Evolutionary conservation across 2,888 invertebrate species (phyloP).

Genomic region (Aquatica leii): DNA sequence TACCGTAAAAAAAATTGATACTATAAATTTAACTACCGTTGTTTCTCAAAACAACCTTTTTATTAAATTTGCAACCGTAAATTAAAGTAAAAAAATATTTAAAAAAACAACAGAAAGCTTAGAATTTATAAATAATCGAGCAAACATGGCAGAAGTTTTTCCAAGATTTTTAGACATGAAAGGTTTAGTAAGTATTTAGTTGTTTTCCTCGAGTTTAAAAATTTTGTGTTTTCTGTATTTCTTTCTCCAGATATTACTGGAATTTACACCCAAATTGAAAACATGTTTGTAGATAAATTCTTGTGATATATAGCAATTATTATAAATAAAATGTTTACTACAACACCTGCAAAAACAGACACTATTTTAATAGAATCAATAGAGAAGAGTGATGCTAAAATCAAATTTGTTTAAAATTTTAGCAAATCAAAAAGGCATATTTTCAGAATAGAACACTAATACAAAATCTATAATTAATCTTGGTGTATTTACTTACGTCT

Average conservation of each 20-base stretch:
- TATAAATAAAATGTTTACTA: background rate
- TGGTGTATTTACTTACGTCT: background rate
- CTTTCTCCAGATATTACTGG: background rate
- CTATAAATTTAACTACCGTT: no score
- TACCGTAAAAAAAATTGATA: no score
- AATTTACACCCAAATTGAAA: background rate
- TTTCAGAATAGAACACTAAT: background rate
- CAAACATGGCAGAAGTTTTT: background rate
- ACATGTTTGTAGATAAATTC: background rate
- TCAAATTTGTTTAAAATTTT: background rate
- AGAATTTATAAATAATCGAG: background rate
- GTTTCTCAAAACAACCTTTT: no score
- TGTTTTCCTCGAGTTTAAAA: background rate
- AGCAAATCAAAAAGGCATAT: background rate
- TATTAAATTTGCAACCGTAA: constrained; percentile 2
- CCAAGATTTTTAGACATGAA: background rate
- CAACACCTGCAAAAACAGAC: background rate
- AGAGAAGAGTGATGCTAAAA: background rate
- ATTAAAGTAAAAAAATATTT: constrained; percentile 1
- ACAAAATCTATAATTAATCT: background rate
- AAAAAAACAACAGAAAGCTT: constrained; percentile 7
- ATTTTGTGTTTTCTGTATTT: background rate
- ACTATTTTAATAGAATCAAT: background rate
- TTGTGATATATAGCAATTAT: background rate
- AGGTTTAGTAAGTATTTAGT: background rate